Evolutionary conservation across 2,113 vertebrate genomes (phyloP), one percentile per base, ranked within the genome.

Genomic region (Leptodactylus fuscus): DNA sequence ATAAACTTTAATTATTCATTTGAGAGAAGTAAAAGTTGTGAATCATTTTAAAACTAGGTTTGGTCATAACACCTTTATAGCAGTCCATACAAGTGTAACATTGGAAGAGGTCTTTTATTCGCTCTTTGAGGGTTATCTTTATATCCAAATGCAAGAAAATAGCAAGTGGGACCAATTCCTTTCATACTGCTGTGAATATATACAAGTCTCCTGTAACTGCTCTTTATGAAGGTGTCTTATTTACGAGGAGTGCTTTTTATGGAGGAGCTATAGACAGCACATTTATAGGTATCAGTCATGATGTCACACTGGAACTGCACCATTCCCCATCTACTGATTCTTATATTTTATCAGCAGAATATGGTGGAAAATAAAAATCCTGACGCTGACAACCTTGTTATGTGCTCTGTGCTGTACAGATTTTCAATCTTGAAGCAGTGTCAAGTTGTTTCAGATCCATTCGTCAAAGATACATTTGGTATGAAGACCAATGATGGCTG

Each of bases 181-280:
- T 78, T 32, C 74, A 55, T 11, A 38, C 18, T 55, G 51, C 34
- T 78, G 75, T 78, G 32, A 34, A 32, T 48, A 78, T 13, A 78
- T 78, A 48, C n/a, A n/a, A 22, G 75, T 51, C 75, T 78, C 49
- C 8, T 38, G 49, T 18, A 36, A 78, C 49, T 5, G 20, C 53
- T 78, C 48, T 78, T 78, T 78, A 78, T 49, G 53, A 78, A 20
- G 20, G 49, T 55, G 49, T 78, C 55, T 78, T 78, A 78, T 78
- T 32, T 78, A 29, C 55, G 75, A 78, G 32, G 55, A 34, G 32
- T 78, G 38, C 27, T 36, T 76, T 78, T 78, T 78, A 78, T 78
- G 20, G 29, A 55, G 46, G 16, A 32, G 73, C 13, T 18, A 76
- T 76, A 51, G 44, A 76, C 24, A 51, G 44, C 32, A 77, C 32